Evolutionary conservation across 2,888 invertebrate genomes (phyloP).

Genomic region (Nipponacmea schrenckii): DNA sequence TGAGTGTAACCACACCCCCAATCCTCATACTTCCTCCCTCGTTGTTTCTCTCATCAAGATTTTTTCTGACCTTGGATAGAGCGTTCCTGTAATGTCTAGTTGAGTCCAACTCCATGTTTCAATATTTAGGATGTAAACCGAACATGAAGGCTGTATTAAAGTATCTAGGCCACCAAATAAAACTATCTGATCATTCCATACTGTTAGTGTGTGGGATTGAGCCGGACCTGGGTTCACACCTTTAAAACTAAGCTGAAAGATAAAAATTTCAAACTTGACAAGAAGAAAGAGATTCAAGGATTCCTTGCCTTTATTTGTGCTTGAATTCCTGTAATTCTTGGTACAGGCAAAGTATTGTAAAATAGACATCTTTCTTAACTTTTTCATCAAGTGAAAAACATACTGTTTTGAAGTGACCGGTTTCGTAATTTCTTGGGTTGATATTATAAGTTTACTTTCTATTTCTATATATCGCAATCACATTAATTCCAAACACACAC

Average conservation of each 20-base stretch:
- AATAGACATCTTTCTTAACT: no score
- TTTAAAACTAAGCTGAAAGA: slow-evolving; percentile 25
- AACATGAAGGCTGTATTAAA: slow-evolving; percentile 48
- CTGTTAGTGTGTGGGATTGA: slow-evolving; percentile 60
- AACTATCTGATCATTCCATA: slow-evolving; percentile 48
- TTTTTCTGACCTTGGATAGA: slow-evolving; percentile 37
- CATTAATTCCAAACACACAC: no score
- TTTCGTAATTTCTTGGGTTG: no score
- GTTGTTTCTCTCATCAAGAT: neutral
- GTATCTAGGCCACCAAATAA: slow-evolving; percentile 61
- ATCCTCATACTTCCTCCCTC: neutral
- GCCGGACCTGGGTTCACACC: slow-evolving; percentile 45
- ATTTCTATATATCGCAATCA: no score
- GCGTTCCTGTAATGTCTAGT: slow-evolving; percentile 30
- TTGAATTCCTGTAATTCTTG: no score
- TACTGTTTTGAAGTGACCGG: no score
- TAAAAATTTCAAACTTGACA: neutral
- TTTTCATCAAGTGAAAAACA: no score
- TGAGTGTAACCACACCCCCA: no score
- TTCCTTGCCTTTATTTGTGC: no score
- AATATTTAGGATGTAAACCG: slow-evolving; percentile 47
- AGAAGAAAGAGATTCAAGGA: no score
- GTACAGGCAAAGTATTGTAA: no score
- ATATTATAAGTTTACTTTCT: no score
- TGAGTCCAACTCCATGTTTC: slow-evolving; percentile 43